Evolutionary conservation across 2,888 invertebrate species (phyloP).

Genomic region (Caenorhabditis sulstoni): DNA sequence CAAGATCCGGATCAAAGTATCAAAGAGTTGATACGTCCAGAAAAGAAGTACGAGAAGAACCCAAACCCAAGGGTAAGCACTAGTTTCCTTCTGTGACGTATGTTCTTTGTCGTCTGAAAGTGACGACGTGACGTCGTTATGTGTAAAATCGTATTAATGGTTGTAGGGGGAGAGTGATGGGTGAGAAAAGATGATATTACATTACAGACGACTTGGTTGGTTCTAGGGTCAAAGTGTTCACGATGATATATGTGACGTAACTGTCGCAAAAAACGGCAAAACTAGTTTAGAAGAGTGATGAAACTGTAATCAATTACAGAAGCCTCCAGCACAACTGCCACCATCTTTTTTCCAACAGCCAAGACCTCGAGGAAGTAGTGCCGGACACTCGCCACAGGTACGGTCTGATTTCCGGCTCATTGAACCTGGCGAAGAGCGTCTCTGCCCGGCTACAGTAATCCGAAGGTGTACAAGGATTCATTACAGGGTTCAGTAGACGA

Average conservation of each 20-base stretch:
- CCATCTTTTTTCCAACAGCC: conserved; percentile 49
- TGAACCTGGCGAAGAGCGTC: no score
- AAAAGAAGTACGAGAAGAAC: conserved; percentile 61
- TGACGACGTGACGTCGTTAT: neutral
- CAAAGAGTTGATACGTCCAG: conserved; percentile 53
- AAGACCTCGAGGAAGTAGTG: conserved; percentile 62
- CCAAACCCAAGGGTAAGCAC: conserved; percentile 51
- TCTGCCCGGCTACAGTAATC: neutral
- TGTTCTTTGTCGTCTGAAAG: conserved; percentile 5
- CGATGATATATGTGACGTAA: conserved; percentile 21
- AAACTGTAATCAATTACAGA: conserved; percentile 30
- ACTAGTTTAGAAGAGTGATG: conserved; percentile 15
- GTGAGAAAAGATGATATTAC: conserved; percentile 13
- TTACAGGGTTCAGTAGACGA: conserved; percentile 57
- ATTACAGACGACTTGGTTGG: conserved; percentile 32
- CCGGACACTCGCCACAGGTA: conserved; percentile 66
- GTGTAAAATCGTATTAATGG: conserved; percentile 12
- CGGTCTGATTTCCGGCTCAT: no score
- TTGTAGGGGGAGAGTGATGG: neutral
- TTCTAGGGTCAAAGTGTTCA: conserved; percentile 46
- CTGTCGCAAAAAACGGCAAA: no score
- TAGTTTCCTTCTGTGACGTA: conserved; percentile 2
- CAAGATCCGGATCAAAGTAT: conserved; percentile 59
- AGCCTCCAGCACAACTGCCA: conserved; percentile 49
- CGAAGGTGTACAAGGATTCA: neutral